A percentile compares a stretch with the other conserved stretches of the same genome.
phyloP scores from a whole-genome alignment of 1,140 invertebrate species.

The Drosophila kohkoa region DNA sequence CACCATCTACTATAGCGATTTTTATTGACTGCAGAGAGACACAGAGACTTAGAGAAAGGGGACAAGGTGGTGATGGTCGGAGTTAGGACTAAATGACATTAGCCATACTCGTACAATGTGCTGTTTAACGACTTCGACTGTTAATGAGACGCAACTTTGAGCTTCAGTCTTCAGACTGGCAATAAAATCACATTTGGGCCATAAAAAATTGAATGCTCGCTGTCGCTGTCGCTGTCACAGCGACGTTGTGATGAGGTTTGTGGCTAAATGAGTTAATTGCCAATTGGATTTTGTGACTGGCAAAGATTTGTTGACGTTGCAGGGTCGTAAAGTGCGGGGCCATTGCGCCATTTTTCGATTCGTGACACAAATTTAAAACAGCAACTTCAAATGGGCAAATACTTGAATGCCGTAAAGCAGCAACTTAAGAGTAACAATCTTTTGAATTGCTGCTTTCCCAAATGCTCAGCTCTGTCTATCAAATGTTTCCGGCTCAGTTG shows the following conservation, averaged over 20 bases:
- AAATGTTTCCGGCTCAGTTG: constrained; percentile 70
- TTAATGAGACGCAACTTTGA: constrained; percentile 73
- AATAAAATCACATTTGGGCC: constrained; percentile 70
- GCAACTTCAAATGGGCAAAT: neutral
- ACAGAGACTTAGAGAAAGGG: constrained; percentile 8
- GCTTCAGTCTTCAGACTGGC: constrained; percentile 37
- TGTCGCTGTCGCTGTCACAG: constrained; percentile 9
- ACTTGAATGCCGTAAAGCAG: constrained; percentile 35
- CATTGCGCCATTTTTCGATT: constrained; percentile 17
- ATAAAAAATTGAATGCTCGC: constrained; percentile 56
- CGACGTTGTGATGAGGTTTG: constrained; percentile 1
- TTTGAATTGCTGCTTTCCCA: constrained; percentile 40
- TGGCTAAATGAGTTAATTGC: constrained; percentile 76
- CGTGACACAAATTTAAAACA: constrained; percentile 49
- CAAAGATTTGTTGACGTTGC: constrained; percentile 74
- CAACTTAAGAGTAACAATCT: constrained; percentile 24
- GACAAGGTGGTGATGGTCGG: neutral
- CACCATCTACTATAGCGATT: constrained; percentile 23
- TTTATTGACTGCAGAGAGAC: constrained; percentile 62
- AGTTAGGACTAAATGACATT: constrained; percentile 51
- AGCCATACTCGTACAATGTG: constrained; percentile 63
- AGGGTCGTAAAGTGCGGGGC: constrained; percentile 54
- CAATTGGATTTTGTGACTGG: constrained; percentile 76
- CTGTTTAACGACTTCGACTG: constrained; percentile 77
- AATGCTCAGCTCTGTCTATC: constrained; percentile 50